Base-by-base conservation (phyloP, 2,113 vertebrate species). In the Brachyistius frenatus region DNA sequence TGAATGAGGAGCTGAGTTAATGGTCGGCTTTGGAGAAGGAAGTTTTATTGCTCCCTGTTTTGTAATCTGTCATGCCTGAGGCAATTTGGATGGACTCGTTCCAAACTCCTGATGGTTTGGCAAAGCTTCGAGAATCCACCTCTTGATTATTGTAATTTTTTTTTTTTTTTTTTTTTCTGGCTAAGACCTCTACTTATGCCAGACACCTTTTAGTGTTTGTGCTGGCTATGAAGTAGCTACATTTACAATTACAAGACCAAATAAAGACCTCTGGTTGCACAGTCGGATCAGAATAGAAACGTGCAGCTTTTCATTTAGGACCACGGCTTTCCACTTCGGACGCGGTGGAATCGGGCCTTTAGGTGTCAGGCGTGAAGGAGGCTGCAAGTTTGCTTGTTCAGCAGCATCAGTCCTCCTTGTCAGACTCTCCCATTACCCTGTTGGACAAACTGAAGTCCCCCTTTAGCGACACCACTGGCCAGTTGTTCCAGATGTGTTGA, bases 51-150 rank as follows among this genome's bases (percentile, higher is more conserved):
- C 71, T 63, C 79, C 32, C 16, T 44, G 64, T 85, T 86, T 78
- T 83, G 36, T 90, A 66, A 89, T 91, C 58, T 67, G 70, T 89
- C 83, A 83, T 30, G 50, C 83, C 73, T 50, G 36, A 88, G 81
- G 81, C 80, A 77, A 80, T 83, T 69, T 58, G 57, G 57, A 86
- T 88, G 86, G 83, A 84, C 56, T n/a, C 0, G 49, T 80, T 89
- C 85, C 87, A 88, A 23, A 5, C 14, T 66, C 47, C 69, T 82
- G 60, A 87, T 36, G 55, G 35, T 74, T 91, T 89, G 83, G 76
- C 71, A 81, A 23, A 50, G 61, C 14, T 5, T 49, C 9, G 60
- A 23, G 73, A 64, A 76, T 5, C 73, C 76, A 30, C 66, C 73
- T 84, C 84, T 68, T 55, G 8, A 84, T 87, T 35, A 36, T 58